Conservation (phyloP, 2,797 vertebrate genomes). For the Sphaeramia orbicularis region DNA sequence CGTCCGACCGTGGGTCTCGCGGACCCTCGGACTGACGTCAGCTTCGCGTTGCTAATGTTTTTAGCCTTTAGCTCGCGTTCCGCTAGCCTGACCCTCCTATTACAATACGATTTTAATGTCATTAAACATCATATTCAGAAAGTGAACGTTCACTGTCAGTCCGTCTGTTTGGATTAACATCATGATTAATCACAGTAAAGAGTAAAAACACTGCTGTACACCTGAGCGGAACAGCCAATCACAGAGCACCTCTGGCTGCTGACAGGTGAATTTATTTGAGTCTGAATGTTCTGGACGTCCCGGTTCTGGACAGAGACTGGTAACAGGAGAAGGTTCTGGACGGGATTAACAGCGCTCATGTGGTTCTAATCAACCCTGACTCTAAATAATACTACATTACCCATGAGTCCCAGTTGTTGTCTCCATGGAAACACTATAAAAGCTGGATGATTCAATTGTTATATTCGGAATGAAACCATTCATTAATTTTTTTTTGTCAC, state of each 20-base stretch:
- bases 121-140: neutral
- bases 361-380: neutral
- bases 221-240: neutral
- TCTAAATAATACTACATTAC: neutral
- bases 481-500: no score
- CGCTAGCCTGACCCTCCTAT: neutral
- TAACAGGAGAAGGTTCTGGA: neutral
- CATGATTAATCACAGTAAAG: no score
- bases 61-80: constrained; percentile 53
- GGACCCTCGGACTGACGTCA: neutral
- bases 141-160: no score
- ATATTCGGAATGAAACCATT: no score
- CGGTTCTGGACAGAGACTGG: no score
- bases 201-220: neutral
- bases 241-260: no score
- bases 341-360: neutral
- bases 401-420: no score
- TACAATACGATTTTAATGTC: neutral
- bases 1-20: neutral
- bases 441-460: no score
- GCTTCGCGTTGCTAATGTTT: constrained; percentile 63
- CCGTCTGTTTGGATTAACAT: no score
- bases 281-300: no score
- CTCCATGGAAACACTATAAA: no score
- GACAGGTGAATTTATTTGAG: no score